A percentile compares a stretch with the other conserved stretches of the same genome.
phyloP scores from a whole-genome alignment of 2,113 vertebrate genomes.

The Catharus minimus region DNA sequence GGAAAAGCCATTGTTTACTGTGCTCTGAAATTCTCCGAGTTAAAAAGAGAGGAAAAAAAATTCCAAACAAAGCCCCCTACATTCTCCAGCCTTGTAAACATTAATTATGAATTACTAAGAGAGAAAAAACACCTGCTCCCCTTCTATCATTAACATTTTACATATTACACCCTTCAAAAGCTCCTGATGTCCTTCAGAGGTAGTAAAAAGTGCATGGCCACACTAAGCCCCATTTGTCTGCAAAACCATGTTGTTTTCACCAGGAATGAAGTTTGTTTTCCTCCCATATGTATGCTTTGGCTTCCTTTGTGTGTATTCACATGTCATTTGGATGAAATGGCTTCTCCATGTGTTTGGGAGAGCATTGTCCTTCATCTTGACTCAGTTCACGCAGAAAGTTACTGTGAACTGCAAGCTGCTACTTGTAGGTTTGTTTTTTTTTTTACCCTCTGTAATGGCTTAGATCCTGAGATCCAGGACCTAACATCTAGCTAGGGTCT shows the following conservation, averaged over 20 bases:
- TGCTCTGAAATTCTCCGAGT: constrained; percentile 8
- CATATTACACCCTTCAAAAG: not conserved
- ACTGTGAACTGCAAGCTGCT: not conserved
- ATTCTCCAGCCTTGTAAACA: not conserved
- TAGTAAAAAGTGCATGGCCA: not conserved
- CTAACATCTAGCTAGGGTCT: not conserved
- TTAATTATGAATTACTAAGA: constrained; percentile 27
- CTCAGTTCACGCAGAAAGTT: not conserved
- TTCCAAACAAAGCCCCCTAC: not conserved
- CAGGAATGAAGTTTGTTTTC: not conserved
- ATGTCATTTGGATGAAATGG: not conserved
- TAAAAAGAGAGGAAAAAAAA: not conserved
- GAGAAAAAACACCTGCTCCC: constrained; percentile 13
- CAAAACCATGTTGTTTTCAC: not conserved
- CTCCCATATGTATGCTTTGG: not conserved
- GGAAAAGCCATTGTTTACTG: constrained; percentile 1
- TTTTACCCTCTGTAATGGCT: not conserved
- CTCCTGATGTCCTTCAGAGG: not conserved
- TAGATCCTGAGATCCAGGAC: no score
- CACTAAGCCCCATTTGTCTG: not conserved
- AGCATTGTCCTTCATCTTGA: not conserved
- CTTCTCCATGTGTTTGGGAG: not conserved
- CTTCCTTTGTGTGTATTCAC: not conserved
- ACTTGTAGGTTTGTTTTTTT: not conserved
- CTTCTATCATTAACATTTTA: constrained; percentile 21